phyloP scores from a whole-genome alignment of 2,797 vertebrate genomes.

The Melanotaenia nigrans region DNA sequence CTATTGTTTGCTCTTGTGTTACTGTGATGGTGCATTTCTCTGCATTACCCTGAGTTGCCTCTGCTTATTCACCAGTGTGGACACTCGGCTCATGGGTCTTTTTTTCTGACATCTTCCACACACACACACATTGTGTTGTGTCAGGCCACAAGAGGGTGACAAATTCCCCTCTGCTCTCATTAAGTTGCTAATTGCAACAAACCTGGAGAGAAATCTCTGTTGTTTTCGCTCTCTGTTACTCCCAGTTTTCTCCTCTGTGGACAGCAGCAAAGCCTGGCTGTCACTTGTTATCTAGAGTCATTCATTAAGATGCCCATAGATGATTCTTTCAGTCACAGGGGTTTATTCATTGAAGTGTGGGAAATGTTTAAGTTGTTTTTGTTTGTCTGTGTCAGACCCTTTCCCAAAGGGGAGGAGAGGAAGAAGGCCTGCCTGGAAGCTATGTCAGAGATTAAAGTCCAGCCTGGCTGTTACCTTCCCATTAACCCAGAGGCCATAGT shows the following conservation, averaged over 20 bases:
- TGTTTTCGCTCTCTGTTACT: constrained; percentile 15
- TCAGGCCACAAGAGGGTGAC: constrained; percentile 31
- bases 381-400: constrained; percentile 84
- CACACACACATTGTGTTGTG: constrained; percentile 24
- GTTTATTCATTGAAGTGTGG: constrained; percentile 3
- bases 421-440: constrained; percentile 93
- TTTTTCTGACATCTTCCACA: not conserved
- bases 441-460: constrained; percentile 94
- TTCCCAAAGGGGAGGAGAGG: constrained; percentile 95
- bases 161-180: constrained; percentile 64
- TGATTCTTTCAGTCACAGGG: constrained; percentile 22
- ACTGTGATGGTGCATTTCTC: constrained; percentile 51
- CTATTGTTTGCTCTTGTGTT: constrained; percentile 35
- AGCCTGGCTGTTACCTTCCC: constrained; percentile 95
- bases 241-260: constrained; percentile 52
- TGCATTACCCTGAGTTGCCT: constrained; percentile 25
- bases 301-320: constrained; percentile 57
- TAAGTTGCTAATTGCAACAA: constrained; percentile 62
- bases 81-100: constrained; percentile 23
- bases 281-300: constrained; percentile 55
- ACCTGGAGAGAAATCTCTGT: constrained; percentile 36
- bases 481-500: constrained; percentile 98
- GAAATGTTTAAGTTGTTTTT: constrained; percentile 44
- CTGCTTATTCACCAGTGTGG: constrained; percentile 20
- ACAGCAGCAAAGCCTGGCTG: constrained; percentile 58